phyloP scores from a whole-genome alignment of 1,140 invertebrate genomes.

The Ips nitidus region DNA sequence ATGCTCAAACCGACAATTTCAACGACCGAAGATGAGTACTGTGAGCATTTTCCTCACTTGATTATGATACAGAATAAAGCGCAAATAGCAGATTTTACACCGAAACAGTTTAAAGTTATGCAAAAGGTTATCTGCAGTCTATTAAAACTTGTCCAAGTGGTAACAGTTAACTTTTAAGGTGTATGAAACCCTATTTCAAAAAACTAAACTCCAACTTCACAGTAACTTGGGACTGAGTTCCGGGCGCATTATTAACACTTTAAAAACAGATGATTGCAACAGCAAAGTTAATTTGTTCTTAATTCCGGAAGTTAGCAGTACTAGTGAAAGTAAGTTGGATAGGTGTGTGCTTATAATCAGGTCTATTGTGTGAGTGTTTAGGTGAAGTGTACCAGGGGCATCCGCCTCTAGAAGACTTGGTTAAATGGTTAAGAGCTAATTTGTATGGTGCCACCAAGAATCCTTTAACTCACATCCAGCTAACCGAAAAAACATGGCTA shows the following conservation, averaged over 20 bases:
- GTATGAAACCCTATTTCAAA: slow-evolving; percentile 67
- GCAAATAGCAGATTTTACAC: slow-evolving; percentile 68
- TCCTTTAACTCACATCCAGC: slow-evolving; percentile 63
- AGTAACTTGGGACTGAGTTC: slow-evolving; percentile 67
- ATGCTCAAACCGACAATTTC: slow-evolving; percentile 82
- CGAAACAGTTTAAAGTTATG: slow-evolving; percentile 64
- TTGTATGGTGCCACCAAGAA: slow-evolving; percentile 67
- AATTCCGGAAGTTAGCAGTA: slow-evolving; percentile 60
- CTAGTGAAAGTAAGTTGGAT: slow-evolving; percentile 54
- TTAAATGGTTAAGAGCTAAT: slow-evolving; percentile 67
- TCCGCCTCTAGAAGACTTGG: slow-evolving; percentile 65
- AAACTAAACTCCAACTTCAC: slow-evolving; percentile 69
- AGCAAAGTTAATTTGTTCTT: slow-evolving; percentile 71
- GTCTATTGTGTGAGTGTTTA: neutral
- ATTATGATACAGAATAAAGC: slow-evolving; percentile 78
- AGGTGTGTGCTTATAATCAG: neutral
- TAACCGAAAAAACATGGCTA: slow-evolving; percentile 75
- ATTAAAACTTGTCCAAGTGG: neutral
- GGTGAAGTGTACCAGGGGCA: slow-evolving; percentile 61
- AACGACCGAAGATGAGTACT: slow-evolving; percentile 64
- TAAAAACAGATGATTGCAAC: slow-evolving; percentile 58
- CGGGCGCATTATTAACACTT: slow-evolving; percentile 57
- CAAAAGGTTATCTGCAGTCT: slow-evolving; percentile 56
- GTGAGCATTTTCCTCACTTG: slow-evolving; percentile 75
- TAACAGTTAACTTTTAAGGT: slow-evolving; percentile 51